phyloP scores from a whole-genome alignment of 1,140 invertebrate genomes.

The Solenopsis invicta region DNA sequence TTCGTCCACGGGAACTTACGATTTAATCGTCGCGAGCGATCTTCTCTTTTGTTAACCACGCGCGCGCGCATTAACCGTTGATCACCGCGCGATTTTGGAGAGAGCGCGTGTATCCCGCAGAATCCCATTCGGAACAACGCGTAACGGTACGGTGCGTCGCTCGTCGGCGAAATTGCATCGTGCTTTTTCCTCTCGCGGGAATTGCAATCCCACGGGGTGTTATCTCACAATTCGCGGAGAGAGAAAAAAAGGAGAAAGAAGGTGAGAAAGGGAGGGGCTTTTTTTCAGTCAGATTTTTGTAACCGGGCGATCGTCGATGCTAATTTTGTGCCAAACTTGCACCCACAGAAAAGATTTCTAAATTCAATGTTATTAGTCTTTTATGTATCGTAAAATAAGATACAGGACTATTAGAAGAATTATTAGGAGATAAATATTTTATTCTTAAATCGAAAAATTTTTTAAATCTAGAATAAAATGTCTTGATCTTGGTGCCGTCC shows the following conservation, averaged over 20 bases:
- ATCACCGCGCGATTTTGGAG: constrained; percentile 40
- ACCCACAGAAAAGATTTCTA: too few species aligned
- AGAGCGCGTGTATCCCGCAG: constrained; percentile 4
- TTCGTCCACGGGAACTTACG: background rate
- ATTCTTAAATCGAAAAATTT: too few species aligned
- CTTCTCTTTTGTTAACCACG: constrained; percentile 31
- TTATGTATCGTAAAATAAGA: too few species aligned
- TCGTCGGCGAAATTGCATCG: constrained; percentile 17
- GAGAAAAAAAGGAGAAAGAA: too few species aligned
- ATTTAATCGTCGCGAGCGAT: constrained; percentile 48
- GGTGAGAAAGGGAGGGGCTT: background rate
- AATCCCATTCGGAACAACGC: constrained; percentile 43
- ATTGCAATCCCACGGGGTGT: constrained; percentile 14
- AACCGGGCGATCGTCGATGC: background rate
- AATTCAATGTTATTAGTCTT: too few species aligned
- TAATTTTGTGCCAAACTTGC: constrained; percentile 20
- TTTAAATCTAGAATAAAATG: too few species aligned
- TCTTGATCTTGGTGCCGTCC: too few species aligned
- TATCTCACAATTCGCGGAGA: background rate
- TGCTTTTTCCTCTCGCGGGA: background rate
- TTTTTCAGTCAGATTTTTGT: background rate
- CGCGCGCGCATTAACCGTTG: constrained; percentile 3
- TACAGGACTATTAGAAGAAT: too few species aligned
- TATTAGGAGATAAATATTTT: too few species aligned
- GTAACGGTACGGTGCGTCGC: constrained; percentile 15